Conservation (phyloP, 2,113 vertebrate species). For the Gopherus evgoodei region DNA sequence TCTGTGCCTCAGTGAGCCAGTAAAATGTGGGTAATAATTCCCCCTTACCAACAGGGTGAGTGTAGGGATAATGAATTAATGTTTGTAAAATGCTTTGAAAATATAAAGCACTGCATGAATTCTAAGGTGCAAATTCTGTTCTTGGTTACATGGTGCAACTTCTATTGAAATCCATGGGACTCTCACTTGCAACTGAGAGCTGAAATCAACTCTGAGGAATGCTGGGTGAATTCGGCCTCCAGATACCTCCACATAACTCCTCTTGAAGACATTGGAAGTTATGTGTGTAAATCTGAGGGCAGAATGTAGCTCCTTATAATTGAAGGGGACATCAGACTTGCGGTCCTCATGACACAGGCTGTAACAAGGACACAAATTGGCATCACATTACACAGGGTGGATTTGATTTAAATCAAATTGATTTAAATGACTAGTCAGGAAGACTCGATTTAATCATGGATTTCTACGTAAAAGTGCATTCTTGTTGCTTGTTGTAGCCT, state of each 20-base stretch:
- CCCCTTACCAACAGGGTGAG: background rate
- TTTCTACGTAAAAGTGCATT: too few relatives aligned
- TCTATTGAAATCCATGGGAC: background rate
- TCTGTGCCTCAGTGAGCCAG: background rate
- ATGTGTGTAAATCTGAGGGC: background rate
- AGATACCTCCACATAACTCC: background rate
- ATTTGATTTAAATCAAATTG: too few relatives aligned
- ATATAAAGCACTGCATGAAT: background rate
- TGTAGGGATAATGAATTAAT: background rate
- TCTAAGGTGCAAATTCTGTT: background rate
- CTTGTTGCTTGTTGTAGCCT: too few relatives aligned
- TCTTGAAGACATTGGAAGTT: background rate
- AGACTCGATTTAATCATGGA: too few relatives aligned
- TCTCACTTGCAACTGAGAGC: background rate
- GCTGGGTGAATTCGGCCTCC: background rate
- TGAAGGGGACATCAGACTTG: background rate
- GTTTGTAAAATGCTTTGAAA: background rate
- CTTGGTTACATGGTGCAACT: background rate
- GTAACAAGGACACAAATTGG: background rate
- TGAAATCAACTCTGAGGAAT: background rate
- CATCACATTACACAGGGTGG: background rate
- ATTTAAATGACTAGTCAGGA: too few relatives aligned
- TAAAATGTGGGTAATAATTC: background rate
- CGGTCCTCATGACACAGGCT: background rate
- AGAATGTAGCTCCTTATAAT: background rate